phyloP scores from a whole-genome alignment of 2,797 vertebrate genomes.

The Coreius guichenoti region DNA sequence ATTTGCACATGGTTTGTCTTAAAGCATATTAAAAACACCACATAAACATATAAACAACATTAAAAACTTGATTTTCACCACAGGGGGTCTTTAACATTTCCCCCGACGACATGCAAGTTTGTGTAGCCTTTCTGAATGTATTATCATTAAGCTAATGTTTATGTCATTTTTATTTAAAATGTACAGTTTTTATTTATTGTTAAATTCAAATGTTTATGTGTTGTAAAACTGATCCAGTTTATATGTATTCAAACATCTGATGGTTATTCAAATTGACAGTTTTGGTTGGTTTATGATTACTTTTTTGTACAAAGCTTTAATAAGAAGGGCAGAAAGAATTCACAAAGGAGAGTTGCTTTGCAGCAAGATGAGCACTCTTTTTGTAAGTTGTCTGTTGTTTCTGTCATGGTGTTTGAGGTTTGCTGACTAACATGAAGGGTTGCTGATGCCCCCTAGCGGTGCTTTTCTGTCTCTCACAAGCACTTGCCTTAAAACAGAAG shows the following conservation, averaged over 20 bases:
- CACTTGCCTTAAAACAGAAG: background rate
- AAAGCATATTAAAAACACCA: too few relatives aligned
- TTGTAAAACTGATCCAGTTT: background rate
- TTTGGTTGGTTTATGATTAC: background rate
- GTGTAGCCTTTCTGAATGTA: background rate
- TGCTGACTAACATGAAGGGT: background rate
- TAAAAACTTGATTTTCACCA: too few relatives aligned
- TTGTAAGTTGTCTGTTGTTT: background rate
- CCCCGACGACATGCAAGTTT: too few relatives aligned
- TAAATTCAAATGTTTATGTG: background rate
- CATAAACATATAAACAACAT: too few relatives aligned
- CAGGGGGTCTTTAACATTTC: background rate
- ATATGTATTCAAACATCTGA: background rate
- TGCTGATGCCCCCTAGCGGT: background rate
- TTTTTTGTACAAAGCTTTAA: background rate
- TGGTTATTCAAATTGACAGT: background rate
- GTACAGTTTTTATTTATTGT: background rate
- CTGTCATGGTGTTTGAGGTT: background rate
- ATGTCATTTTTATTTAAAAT: background rate
- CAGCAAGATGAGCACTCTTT: background rate
- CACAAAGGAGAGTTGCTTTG: background rate
- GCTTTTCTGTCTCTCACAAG: background rate
- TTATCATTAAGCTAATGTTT: background rate
- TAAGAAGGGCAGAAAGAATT: background rate
- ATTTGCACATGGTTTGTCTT: too few relatives aligned